These are phyloP conservation scores for Maccullochella peelii DNA, from an alignment of 2,113 vertebrate species.

Conservation along the genomic window DNA sequence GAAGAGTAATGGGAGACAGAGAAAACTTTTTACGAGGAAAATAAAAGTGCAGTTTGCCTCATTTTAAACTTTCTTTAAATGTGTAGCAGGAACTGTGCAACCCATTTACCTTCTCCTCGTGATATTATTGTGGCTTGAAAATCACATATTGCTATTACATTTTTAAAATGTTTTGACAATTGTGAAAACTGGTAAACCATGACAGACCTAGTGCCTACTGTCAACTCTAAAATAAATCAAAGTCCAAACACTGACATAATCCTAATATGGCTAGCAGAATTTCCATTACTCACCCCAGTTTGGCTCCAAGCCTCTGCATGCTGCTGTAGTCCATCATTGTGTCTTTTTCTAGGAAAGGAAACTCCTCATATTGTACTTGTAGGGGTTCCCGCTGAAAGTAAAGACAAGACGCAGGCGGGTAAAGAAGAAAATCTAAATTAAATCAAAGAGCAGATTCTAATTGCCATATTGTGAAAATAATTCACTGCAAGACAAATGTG, in stretches of 20 bases:
- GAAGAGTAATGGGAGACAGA: background rate
- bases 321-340: slow-evolving; percentile 91
- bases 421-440: background rate
- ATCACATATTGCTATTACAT: background rate
- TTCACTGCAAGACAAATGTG: background rate
- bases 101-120: background rate
- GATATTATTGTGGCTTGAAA: background rate
- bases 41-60: background rate
- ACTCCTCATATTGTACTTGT: slow-evolving; percentile 90
- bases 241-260: background rate
- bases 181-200: background rate
- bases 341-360: slow-evolving; percentile 91
- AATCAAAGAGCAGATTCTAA: background rate
- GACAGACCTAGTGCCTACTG: background rate
- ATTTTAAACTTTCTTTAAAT: background rate
- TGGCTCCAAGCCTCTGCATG: slow-evolving; percentile 95
- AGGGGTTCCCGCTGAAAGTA: slow-evolving; percentile 84
- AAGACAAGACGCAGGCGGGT: background rate
- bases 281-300: slow-evolving; percentile 88
- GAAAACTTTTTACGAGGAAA: slow-evolving; percentile 10
- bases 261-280: background rate
- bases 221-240: background rate
- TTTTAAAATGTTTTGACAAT: background rate
- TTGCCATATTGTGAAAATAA: background rate
- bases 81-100: background rate